These are phyloP conservation scores for Rhinopomastus cyanomelas DNA, from an alignment of 2,113 vertebrate species.

Conservation along the genomic window DNA sequence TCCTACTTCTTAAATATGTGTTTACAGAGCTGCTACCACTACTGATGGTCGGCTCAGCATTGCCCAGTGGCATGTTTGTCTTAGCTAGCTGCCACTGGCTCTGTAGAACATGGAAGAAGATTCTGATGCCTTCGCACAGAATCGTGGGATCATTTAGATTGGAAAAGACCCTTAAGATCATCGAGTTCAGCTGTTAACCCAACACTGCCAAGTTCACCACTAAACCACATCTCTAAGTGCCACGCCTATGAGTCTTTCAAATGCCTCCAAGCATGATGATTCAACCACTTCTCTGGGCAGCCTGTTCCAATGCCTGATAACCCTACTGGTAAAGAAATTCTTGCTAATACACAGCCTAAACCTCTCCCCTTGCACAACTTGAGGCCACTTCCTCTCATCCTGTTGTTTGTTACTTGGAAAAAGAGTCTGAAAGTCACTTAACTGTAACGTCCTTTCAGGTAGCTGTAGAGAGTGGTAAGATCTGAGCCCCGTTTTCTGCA, in stretches of 20 bases:
- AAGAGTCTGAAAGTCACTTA: background rate
- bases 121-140: background rate
- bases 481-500: background rate
- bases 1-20: background rate
- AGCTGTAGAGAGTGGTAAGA: background rate
- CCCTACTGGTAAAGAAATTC: background rate
- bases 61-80: rapidly evolving
- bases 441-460: background rate
- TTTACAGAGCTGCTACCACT: background rate
- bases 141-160: background rate
- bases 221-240: background rate
- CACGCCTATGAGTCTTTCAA: background rate
- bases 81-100: background rate
- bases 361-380: background rate
- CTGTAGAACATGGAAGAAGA: background rate
- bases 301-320: background rate
- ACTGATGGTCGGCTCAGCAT: background rate
- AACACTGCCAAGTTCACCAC: background rate
- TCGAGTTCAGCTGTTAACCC: background rate
- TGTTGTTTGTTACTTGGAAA: background rate
- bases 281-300: background rate
- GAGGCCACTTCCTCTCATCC: background rate
- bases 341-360: background rate
- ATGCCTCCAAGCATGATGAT: background rate
- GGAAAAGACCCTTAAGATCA: background rate